Evolutionary conservation across 2,797 vertebrate species (phyloP).

Genomic region (Manis crassicaudata): DNA sequence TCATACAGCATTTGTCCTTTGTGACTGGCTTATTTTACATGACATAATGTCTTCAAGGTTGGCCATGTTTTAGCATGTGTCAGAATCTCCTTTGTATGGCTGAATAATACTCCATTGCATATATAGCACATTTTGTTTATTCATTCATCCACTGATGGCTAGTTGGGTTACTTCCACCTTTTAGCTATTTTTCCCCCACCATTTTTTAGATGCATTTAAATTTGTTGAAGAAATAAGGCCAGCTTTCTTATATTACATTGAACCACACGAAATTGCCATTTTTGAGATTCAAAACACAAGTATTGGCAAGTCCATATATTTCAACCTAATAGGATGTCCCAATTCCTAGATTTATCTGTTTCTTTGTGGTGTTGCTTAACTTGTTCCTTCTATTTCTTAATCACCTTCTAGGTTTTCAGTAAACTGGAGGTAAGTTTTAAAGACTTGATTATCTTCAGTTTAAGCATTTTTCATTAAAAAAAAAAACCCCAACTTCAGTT

Average conservation of each 20-base stretch:
- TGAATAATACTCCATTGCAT: neutral
- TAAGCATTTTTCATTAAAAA: constrained; percentile 13
- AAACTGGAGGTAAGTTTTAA: constrained; percentile 44
- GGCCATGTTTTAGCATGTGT: neutral
- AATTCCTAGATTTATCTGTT: neutral
- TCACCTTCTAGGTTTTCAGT: neutral
- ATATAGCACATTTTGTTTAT: constrained; percentile 12
- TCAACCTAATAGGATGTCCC: neutral
- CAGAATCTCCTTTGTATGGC: neutral
- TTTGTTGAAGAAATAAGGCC: constrained; percentile 16
- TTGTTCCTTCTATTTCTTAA: neutral
- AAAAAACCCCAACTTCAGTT: neutral
- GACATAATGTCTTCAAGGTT: neutral
- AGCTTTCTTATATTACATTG: neutral
- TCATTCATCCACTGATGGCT: neutral
- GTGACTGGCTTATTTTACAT: constrained; percentile 18
- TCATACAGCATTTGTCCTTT: neutral
- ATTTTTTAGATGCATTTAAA: neutral
- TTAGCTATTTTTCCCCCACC: neutral
- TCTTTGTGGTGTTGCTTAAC: neutral
- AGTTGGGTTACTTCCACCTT: constrained; percentile 21
- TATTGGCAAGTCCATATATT: neutral
- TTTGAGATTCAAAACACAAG: constrained; percentile 39
- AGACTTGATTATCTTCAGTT: constrained; percentile 41
- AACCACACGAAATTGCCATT: neutral